phyloP scores from a whole-genome alignment of 2,113 vertebrate species.

The Actinemys pallida region DNA sequence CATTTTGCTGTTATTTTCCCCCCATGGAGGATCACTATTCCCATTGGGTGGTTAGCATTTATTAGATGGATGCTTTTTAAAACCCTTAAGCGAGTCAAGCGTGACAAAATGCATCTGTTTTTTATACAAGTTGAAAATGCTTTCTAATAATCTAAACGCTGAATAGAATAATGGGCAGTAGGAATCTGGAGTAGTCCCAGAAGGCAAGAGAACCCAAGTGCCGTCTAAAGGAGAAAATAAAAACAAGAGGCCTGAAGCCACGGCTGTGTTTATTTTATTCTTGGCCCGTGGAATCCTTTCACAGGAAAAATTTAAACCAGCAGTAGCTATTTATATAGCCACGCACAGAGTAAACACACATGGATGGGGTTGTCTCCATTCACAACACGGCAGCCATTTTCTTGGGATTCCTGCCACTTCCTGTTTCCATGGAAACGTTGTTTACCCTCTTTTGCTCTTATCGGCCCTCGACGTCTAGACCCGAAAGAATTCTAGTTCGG shows the following conservation, averaged over 20 bases:
- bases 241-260: constrained; percentile 40
- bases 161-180: not conserved
- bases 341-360: constrained; percentile 79
- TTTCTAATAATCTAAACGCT: not conserved
- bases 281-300: constrained; percentile 81
- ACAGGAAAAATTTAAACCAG: constrained; percentile 86
- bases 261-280: constrained; percentile 84
- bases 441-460: constrained; percentile 4
- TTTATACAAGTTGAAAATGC: constrained; percentile 21
- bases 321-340: constrained; percentile 84
- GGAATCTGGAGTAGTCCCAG: constrained; percentile 10
- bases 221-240: constrained; percentile 16
- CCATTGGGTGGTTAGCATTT: not conserved
- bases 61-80: not conserved
- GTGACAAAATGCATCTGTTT: constrained; percentile 32
- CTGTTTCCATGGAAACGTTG: constrained; percentile 81
- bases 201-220: not conserved
- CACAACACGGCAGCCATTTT: constrained; percentile 84
- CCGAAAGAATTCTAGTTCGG: not conserved
- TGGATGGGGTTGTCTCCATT: constrained; percentile 81
- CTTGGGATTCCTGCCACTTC: constrained; percentile 80
- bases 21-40: constrained; percentile 10
- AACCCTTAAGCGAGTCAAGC: not conserved
- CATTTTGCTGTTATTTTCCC: constrained; percentile 18
- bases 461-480: constrained; percentile 24